A percentile compares a stretch with the other conserved stretches of the same genome.
Conservation (phyloP, 2,888 invertebrate genomes). For the Miltochrista miniata region DNA sequence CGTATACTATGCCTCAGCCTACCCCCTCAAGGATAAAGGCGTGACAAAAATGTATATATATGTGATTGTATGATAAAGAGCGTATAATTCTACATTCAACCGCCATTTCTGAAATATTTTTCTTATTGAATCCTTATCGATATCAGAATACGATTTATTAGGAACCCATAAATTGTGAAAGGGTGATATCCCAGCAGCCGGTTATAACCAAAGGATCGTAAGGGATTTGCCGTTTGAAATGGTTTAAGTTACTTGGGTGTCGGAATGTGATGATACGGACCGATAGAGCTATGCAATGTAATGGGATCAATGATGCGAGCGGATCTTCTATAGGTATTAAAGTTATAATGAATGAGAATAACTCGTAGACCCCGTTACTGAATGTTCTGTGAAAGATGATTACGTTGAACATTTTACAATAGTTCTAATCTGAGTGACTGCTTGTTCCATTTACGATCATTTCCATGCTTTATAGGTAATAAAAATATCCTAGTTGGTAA, state of each 20-base stretch:
- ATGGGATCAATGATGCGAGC: not conserved
- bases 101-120: not conserved
- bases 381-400: not conserved
- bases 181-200: conserved; percentile 11
- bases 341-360: too few relatives aligned
- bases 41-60: too few relatives aligned
- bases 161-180: conserved; percentile 25
- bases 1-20: too few relatives aligned
- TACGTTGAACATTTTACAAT: too few relatives aligned
- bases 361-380: too few relatives aligned
- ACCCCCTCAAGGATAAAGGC: too few relatives aligned
- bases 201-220: conserved; percentile 22
- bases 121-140: conserved; percentile 19
- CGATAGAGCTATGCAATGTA: not conserved
- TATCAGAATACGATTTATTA: conserved; percentile 32
- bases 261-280: conserved; percentile 12
- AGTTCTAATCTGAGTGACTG: too few relatives aligned
- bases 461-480: too few relatives aligned
- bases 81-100: not conserved
- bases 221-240: conserved; percentile 18
- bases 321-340: not conserved
- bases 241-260: conserved; percentile 19
- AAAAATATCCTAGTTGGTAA: too few relatives aligned
- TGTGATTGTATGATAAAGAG: too few relatives aligned
- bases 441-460: too few relatives aligned